Evolutionary conservation across 2,888 invertebrate genomes (phyloP).

Genomic region (Machimus rusticus): DNA sequence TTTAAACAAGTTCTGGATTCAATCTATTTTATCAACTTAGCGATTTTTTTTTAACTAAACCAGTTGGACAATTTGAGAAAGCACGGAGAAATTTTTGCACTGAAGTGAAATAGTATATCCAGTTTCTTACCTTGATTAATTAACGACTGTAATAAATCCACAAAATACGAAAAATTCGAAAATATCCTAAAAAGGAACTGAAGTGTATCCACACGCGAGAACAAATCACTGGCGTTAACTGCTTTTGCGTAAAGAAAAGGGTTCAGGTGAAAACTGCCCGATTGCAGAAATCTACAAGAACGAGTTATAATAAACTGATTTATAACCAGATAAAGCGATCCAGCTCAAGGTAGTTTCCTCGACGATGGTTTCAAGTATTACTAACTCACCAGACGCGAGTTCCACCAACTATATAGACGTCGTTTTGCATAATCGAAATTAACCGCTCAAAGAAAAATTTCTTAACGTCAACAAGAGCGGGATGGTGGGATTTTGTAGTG

Average conservation of each 20-base stretch:
- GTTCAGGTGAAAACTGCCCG: constrained; percentile 2
- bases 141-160: not conserved
- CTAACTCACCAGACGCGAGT: not conserved
- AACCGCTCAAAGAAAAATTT: constrained; percentile 16
- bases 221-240: not conserved
- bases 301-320: not conserved
- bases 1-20: not conserved
- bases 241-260: not conserved
- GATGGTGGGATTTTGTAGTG: not conserved
- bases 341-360: not conserved
- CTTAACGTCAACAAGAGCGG: constrained; percentile 23
- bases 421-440: constrained; percentile 38
- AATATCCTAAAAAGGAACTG: not conserved
- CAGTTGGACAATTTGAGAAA: not conserved
- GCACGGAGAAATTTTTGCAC: not conserved
- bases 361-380: not conserved
- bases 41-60: not conserved
- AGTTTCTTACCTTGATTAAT: not conserved
- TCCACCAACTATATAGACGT: constrained; percentile 32
- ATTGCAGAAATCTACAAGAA: not conserved
- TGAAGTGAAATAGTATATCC: not conserved
- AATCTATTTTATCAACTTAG: too few species aligned
- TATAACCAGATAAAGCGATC: not conserved
- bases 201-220: not conserved
- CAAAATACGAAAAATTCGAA: not conserved